Conservation (phyloP, 2,797 vertebrate genomes). For the Scarus forsteni region DNA sequence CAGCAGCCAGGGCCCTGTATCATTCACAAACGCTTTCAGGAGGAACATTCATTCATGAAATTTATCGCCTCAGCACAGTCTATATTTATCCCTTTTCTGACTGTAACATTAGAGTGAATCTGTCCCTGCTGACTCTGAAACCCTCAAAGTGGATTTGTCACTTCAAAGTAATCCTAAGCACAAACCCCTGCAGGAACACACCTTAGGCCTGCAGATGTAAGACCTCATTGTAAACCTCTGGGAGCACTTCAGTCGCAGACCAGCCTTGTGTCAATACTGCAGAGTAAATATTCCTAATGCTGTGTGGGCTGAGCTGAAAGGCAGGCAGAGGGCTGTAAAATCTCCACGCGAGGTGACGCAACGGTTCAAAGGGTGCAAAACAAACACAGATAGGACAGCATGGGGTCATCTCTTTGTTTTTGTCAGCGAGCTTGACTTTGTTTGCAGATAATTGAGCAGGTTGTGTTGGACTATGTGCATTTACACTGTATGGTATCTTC, state of each 20-base stretch:
- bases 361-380: conserved; percentile 54
- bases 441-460: not conserved
- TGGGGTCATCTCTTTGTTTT: not conserved
- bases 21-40: conserved; percentile 30
- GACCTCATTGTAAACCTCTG: conserved; percentile 30
- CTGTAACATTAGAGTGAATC: conserved; percentile 20
- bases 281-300: conserved; percentile 54
- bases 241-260: conserved; percentile 33
- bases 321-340: conserved; percentile 36
- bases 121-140: conserved; percentile 12
- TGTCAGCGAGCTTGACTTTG: conserved; percentile 1
- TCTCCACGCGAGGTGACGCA: conserved; percentile 27
- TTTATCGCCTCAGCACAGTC: not conserved
- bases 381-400: conserved; percentile 12
- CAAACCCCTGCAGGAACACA: conserved; percentile 31
- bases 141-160: not conserved
- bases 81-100: conserved; percentile 11
- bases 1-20: conserved; percentile 34
- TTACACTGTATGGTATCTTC: too few relatives aligned
- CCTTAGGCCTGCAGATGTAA: conserved; percentile 10
- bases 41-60: conserved; percentile 35
- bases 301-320: conserved; percentile 23
- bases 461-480: not conserved
- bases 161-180: conserved; percentile 21
- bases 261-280: conserved; percentile 64